A percentile compares a stretch with the other conserved stretches of the same genome.
Conservation (phyloP, 2,113 vertebrate genomes). For the Verasper variegatus region DNA sequence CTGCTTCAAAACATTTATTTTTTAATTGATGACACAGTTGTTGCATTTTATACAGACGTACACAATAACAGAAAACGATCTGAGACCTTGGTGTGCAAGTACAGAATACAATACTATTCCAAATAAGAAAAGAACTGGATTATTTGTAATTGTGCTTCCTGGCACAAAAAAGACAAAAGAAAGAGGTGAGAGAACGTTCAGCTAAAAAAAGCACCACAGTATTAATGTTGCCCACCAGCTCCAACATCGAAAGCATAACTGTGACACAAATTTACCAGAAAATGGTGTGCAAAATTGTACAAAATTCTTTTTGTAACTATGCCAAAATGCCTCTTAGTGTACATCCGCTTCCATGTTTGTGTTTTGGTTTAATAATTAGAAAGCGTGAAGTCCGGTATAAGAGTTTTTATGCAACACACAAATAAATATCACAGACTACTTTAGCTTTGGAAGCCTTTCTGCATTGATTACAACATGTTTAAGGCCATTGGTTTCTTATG, state of each 20-base stretch:
- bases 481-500: constrained; percentile 83
- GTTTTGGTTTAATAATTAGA: constrained; percentile 48
- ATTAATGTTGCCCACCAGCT: constrained; percentile 44
- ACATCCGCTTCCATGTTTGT: constrained; percentile 42
- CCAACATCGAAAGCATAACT: constrained; percentile 55
- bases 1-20: constrained; percentile 87
- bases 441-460: constrained; percentile 71
- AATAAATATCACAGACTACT: constrained; percentile 36
- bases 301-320: constrained; percentile 61
- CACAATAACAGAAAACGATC: constrained; percentile 67
- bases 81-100: constrained; percentile 56
- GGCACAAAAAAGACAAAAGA: constrained; percentile 52
- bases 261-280: constrained; percentile 48
- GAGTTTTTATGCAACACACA: constrained; percentile 38
- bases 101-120: constrained; percentile 53
- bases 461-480: constrained; percentile 70
- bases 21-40: constrained; percentile 55
- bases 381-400: constrained; percentile 27
- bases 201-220: constrained; percentile 66
- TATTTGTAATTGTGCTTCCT: constrained; percentile 43
- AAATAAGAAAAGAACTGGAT: constrained; percentile 55
- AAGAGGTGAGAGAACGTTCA: constrained; percentile 41
- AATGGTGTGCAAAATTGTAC: constrained; percentile 70
- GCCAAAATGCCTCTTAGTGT: constrained; percentile 25
- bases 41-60: constrained; percentile 66